Evolutionary conservation across 2,797 vertebrate species (phyloP).

Genomic region (Epinephelus awoara): DNA sequence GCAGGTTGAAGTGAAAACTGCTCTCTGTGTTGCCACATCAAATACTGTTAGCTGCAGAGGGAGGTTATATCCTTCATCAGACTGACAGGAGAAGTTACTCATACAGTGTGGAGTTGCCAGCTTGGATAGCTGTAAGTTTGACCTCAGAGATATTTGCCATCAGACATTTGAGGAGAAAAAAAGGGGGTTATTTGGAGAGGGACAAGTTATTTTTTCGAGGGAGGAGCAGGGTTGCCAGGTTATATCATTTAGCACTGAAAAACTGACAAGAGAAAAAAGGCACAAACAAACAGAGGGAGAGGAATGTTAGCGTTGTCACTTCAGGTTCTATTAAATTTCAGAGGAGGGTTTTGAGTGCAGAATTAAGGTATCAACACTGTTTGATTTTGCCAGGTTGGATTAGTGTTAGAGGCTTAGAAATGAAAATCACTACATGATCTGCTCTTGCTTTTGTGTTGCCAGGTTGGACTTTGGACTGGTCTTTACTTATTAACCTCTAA

Average conservation of each 20-base stretch:
- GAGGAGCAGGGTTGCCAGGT: neutral
- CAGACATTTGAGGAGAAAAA: slow-evolving; percentile 1
- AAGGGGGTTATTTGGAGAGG: neutral
- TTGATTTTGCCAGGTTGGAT: slow-evolving; percentile 13
- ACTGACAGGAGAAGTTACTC: neutral
- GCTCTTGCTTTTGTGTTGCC: neutral
- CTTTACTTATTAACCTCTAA: neutral
- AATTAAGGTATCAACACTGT: neutral
- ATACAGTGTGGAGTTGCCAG: slow-evolving; percentile 12
- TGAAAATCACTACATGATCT: neutral
- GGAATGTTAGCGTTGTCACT: neutral
- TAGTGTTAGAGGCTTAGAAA: neutral
- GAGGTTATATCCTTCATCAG: slow-evolving; percentile 13
- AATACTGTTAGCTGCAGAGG: slow-evolving; percentile 1
- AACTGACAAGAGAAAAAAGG: neutral
- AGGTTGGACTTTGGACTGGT: neutral
- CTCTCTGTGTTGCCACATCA: slow-evolving; percentile 29
- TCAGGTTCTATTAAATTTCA: neutral
- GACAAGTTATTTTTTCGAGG: neutral
- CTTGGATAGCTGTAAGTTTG: slow-evolving; percentile 7
- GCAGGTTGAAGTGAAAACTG: slow-evolving; percentile 5
- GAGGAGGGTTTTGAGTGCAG: neutral
- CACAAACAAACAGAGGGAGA: neutral
- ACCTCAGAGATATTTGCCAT: slow-evolving; percentile 22
- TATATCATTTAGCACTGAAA: neutral